Percentiles rank a stretch among this genome's conserved stretches.
Evolutionary conservation across 2,888 invertebrate genomes (phyloP).

Genomic region (Philonicus albiceps): DNA sequence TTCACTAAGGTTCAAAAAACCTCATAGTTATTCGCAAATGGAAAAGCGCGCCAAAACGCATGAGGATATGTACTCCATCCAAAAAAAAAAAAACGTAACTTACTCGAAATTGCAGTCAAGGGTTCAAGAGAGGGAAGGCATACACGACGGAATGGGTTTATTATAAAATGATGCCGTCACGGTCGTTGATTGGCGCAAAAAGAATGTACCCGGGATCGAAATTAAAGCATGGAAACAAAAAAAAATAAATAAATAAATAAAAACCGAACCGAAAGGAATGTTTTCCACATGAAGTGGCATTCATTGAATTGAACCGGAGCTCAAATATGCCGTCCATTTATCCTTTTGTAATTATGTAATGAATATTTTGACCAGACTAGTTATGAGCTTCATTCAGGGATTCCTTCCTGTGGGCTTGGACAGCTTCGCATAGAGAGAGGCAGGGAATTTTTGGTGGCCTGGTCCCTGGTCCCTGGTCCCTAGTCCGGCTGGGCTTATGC

Average conservation of each 20-base stretch:
- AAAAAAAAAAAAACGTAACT: not conserved
- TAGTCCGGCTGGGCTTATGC: too few species aligned
- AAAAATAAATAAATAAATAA: not conserved
- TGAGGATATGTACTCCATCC: too few species aligned
- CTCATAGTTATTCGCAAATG: not conserved
- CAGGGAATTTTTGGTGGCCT: not conserved
- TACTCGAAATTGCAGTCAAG: not conserved
- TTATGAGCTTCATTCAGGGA: conserved; percentile 37
- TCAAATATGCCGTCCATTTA: conserved; percentile 39
- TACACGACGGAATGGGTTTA: not conserved
- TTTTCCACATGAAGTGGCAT: conserved; percentile 22
- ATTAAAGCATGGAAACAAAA: not conserved
- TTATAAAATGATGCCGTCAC: not conserved
- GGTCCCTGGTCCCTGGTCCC: not conserved
- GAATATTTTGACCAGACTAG: conserved; percentile 41
- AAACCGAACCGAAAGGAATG: not conserved
- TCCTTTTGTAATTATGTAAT: conserved; percentile 41
- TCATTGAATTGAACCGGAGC: conserved; percentile 15
- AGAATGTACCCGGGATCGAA: not conserved
- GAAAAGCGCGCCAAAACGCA: not conserved
- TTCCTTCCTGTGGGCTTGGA: conserved; percentile 1
- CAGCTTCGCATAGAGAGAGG: not conserved
- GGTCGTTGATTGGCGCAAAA: not conserved
- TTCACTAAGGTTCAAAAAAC: not conserved
- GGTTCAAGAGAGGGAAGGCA: not conserved